phyloP scores from a whole-genome alignment of 64 coral and sea anemone species.

The Astreopora myriophthalma region DNA sequence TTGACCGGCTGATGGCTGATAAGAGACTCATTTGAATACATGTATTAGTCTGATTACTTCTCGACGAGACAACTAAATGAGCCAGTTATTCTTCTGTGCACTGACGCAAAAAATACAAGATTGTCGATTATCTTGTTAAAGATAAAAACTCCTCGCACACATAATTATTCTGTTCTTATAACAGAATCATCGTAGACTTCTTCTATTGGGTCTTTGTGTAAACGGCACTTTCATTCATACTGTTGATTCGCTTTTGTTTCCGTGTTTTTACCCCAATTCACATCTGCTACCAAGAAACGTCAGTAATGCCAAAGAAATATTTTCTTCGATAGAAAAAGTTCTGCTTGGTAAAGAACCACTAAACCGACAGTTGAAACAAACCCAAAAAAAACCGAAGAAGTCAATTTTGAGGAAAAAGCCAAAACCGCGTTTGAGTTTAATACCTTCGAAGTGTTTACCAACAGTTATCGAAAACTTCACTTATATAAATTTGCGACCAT shows the following conservation, averaged over 20 bases:
- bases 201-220: not conserved
- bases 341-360: not conserved
- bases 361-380: not conserved
- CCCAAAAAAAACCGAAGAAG: not conserved
- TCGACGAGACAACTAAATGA: not conserved
- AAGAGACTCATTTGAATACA: not conserved
- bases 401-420: not conserved
- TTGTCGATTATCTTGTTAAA: not conserved
- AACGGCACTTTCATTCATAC: constrained; percentile 15
- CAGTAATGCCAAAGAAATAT: not conserved
- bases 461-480: not conserved
- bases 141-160: not conserved
- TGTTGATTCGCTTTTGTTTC: constrained; percentile 4
- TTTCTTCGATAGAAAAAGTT: not conserved
- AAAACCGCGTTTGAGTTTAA: not conserved
- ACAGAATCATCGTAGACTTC: not conserved
- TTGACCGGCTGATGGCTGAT: not conserved
- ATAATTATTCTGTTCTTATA: not conserved
- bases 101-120: not conserved
- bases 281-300: constrained; percentile 9
- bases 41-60: not conserved
- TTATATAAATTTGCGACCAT: not conserved
- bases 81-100: not conserved
- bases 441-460: not conserved
- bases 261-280: not conserved